Conservation (phyloP, 2,113 vertebrate species). For the Phalacrocorax aristotelis region DNA sequence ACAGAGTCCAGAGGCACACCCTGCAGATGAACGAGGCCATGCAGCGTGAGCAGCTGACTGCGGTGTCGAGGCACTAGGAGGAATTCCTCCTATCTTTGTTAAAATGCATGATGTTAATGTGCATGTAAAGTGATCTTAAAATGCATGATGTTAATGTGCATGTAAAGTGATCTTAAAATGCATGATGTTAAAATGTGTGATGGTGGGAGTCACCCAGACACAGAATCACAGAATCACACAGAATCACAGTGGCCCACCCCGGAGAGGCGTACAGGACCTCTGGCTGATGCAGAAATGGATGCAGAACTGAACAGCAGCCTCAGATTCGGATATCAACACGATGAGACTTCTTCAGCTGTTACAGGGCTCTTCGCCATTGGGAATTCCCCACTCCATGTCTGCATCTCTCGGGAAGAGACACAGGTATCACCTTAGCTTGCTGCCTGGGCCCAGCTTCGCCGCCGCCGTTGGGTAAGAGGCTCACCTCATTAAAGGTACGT, state of each 20-base stretch:
- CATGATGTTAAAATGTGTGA: too few relatives aligned
- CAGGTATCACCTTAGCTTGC: background rate
- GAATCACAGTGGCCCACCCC: background rate
- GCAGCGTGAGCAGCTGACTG: background rate
- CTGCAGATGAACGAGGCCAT: background rate
- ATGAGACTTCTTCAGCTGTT: background rate
- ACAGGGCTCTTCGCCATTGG: background rate
- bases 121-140: too few relatives aligned
- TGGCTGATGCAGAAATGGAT: background rate
- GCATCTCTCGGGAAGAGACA: background rate
- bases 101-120: background rate
- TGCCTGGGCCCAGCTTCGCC: background rate
- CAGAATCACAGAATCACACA: fast-evolving
- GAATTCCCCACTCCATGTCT: background rate
- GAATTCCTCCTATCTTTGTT: background rate
- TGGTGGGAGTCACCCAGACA: background rate
- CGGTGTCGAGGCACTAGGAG: background rate
- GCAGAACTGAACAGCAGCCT: background rate
- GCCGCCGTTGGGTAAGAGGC: background rate
- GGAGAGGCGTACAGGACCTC: background rate
- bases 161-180: too few relatives aligned
- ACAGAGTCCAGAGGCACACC: background rate
- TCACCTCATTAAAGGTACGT: fast-evolving
- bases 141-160: too few relatives aligned
- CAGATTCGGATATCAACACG: fast-evolving